phyloP scores from a whole-genome alignment of 2,797 vertebrate genomes.

The Knipowitschia caucasica region DNA sequence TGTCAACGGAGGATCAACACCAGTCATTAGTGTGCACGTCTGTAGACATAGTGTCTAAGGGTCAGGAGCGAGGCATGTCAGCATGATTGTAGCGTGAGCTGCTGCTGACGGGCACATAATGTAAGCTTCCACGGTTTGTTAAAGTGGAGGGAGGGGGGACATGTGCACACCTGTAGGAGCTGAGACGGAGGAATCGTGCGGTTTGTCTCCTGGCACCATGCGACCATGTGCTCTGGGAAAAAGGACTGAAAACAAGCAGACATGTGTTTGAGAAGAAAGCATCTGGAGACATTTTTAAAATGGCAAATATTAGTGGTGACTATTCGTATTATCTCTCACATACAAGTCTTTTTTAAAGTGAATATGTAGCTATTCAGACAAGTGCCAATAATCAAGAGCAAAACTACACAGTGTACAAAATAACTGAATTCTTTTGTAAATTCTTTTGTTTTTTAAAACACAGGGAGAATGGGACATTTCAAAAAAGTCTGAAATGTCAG shows the following conservation, averaged over 20 bases:
- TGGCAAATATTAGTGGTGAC: too few species aligned
- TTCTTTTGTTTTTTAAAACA: too few species aligned
- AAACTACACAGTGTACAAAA: not conserved
- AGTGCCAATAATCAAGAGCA: not conserved
- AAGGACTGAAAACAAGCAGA: slow-evolving; percentile 80
- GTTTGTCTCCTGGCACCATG: slow-evolving; percentile 94
- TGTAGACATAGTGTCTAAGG: slow-evolving; percentile 66
- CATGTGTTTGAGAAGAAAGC: slow-evolving; percentile 35
- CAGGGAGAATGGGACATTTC: too few species aligned
- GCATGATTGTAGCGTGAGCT: slow-evolving; percentile 53
- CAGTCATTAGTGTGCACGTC: slow-evolving; percentile 63
- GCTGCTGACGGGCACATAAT: slow-evolving; percentile 53
- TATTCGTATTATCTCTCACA: too few species aligned
- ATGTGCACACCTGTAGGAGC: slow-evolving; percentile 85
- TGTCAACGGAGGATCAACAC: slow-evolving; percentile 66
- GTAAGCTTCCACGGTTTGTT: slow-evolving; percentile 39
- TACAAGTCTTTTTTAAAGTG: not conserved
- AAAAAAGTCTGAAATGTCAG: too few species aligned
- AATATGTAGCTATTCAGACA: not conserved
- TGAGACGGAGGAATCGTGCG: slow-evolving; percentile 89
- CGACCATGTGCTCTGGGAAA: slow-evolving; percentile 98
- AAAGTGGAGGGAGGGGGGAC: slow-evolving; percentile 4
- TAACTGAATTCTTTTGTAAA: not conserved
- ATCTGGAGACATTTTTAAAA: not conserved
- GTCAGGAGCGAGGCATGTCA: slow-evolving; percentile 67